phyloP scores from a whole-genome alignment of 2,888 invertebrate species.

The Stramonita haemastoma region DNA sequence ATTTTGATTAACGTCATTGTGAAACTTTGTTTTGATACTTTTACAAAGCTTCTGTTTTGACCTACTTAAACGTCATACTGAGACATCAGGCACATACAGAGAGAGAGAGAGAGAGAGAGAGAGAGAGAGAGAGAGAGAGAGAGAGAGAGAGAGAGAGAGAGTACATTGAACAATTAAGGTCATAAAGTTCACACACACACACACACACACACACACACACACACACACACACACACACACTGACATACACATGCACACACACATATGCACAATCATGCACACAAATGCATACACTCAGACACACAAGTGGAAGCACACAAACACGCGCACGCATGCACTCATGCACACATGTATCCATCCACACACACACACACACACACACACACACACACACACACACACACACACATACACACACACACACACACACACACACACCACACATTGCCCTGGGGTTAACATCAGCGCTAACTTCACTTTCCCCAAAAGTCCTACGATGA shows the following conservation, averaged over 20 bases:
- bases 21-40: too few species aligned
- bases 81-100: too few species aligned
- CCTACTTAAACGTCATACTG: too few species aligned
- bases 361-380: neutral
- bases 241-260: neutral
- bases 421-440: slow-evolving; percentile 9
- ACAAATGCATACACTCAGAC: neutral
- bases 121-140: too few species aligned
- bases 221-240: neutral
- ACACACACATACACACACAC: neutral
- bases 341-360: neutral
- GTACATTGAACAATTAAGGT: too few species aligned
- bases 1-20: too few species aligned
- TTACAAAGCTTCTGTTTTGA: too few species aligned
- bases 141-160: too few species aligned
- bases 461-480: too few species aligned
- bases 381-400: neutral
- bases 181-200: neutral
- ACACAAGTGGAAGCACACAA: neutral
- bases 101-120: neutral
- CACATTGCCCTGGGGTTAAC: too few species aligned
- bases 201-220: neutral
- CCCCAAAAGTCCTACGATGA: too few species aligned
- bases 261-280: neutral
- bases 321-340: neutral